Evolutionary conservation across 2,888 invertebrate species (phyloP).

Genomic region (Ochropleura leucogaster): DNA sequence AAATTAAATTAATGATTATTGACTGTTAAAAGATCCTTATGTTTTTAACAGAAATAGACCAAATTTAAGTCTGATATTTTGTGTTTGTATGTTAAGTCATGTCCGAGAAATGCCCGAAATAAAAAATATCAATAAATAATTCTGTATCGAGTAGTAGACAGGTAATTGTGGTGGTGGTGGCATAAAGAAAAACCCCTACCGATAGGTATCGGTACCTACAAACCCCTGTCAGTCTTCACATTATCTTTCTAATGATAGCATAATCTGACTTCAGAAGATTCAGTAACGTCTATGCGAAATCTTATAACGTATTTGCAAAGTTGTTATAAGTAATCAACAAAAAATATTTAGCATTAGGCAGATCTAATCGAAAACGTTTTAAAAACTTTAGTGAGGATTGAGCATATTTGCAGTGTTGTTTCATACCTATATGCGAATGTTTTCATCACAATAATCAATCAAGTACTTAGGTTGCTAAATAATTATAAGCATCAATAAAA

Average conservation of each 20-base stretch:
- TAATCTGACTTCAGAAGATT: neutral
- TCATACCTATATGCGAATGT: constrained; percentile 42
- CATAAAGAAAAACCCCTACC: neutral
- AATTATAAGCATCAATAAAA: neutral
- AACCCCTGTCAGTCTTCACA: no score
- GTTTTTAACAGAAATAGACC: neutral
- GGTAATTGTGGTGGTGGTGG: neutral
- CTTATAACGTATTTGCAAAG: neutral
- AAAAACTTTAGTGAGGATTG: constrained; percentile 5
- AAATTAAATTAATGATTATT: neutral
- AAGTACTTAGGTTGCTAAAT: constrained; percentile 1
- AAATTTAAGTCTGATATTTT: neutral
- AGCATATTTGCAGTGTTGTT: constrained; percentile 41
- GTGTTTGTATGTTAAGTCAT: neutral
- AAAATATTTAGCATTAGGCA: constrained; percentile 16
- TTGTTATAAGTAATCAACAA: constrained; percentile 26
- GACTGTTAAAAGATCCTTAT: neutral
- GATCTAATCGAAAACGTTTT: constrained; percentile 53
- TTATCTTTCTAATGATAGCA: neutral
- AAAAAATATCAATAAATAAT: neutral
- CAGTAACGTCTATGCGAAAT: neutral
- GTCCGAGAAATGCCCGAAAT: neutral
- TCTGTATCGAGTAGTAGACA: neutral
- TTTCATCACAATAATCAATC: constrained; percentile 27
- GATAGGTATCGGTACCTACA: no score